phyloP scores from a whole-genome alignment of 2,113 vertebrate genomes.

The Podilymbus podiceps region DNA sequence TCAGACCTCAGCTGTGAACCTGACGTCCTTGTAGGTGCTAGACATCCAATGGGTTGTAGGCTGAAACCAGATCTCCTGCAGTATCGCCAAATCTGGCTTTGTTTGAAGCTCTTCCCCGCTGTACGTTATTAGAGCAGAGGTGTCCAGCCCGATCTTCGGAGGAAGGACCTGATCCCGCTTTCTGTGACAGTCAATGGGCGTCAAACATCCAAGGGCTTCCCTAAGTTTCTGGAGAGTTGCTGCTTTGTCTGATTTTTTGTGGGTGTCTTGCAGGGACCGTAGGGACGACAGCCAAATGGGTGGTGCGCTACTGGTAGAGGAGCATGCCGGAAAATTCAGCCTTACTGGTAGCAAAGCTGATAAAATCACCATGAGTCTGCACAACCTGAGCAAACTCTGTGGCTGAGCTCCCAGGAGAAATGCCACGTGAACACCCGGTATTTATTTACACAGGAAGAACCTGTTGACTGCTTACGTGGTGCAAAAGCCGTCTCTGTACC shows the following conservation, averaged over 20 bases:
- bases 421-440: neutral
- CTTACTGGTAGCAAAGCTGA: neutral
- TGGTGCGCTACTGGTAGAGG: neutral
- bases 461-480: neutral
- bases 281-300: neutral
- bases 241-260: neutral
- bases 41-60: neutral
- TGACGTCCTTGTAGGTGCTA: neutral
- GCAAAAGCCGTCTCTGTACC: neutral
- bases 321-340: neutral
- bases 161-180: neutral
- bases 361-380: neutral
- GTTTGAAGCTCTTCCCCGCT: neutral
- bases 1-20: neutral
- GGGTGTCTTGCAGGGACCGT: neutral
- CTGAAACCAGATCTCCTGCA: neutral
- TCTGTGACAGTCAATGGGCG: accelerated
- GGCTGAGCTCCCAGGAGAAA: neutral
- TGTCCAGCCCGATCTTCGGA: neutral
- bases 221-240: neutral
- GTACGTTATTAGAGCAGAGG: neutral
- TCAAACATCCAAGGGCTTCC: neutral
- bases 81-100: neutral
- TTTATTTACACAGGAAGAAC: neutral
- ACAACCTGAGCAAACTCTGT: neutral